Evolutionary conservation across 2,113 vertebrate species (phyloP).

Genomic region (Odontesthes bonariensis): DNA sequence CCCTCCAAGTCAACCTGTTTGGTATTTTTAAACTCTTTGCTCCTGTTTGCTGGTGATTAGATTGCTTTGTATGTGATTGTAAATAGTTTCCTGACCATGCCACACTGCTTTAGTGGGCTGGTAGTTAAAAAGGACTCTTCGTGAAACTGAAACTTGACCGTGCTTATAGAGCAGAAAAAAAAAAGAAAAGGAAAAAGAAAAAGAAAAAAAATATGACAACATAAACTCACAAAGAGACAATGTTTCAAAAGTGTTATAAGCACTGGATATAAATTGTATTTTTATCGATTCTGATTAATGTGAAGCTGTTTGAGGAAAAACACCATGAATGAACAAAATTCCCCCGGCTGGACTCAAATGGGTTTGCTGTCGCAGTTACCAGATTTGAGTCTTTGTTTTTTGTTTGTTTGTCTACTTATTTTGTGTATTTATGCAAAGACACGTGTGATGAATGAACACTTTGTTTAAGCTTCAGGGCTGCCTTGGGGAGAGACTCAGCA

Average conservation of each 20-base stretch:
- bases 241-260: constrained; percentile 99
- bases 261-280: constrained; percentile 99
- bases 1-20: constrained; percentile 88
- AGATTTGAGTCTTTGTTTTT: constrained; percentile 87
- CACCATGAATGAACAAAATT: constrained; percentile 93
- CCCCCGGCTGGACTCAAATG: constrained; percentile 91
- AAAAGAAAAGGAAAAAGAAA: constrained; percentile 50
- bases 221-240: constrained; percentile 87
- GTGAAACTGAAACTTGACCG: constrained; percentile 98
- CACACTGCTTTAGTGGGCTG: constrained; percentile 92
- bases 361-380: constrained; percentile 93
- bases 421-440: constrained; percentile 99
- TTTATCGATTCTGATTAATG: constrained; percentile 99
- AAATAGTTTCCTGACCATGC: constrained; percentile 92
- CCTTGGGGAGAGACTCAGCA: constrained; percentile 82
- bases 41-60: constrained; percentile 80
- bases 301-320: constrained; percentile 95
- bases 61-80: constrained; percentile 84
- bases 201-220: constrained; percentile 61
- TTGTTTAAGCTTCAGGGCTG: constrained; percentile 94
- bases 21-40: constrained; percentile 87
- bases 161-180: constrained; percentile 87
- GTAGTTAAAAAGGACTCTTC: constrained; percentile 92
- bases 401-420: constrained; percentile 92
- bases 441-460: constrained; percentile 93